Evolutionary conservation across 2,113 vertebrate species (phyloP).

Genomic region (Halcyon senegalensis): DNA sequence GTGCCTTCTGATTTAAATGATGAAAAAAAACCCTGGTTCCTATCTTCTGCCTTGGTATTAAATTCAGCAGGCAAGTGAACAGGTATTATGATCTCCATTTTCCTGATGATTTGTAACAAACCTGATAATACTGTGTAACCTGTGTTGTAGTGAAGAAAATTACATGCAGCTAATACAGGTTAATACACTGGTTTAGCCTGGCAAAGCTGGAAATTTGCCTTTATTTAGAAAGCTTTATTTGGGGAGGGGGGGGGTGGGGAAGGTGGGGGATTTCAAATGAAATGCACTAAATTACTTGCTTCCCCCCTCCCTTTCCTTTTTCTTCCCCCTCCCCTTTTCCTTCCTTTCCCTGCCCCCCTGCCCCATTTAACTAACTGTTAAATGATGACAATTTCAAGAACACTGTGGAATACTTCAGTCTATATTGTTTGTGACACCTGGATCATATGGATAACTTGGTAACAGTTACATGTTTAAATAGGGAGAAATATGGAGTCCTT

Average conservation of each 20-base stretch:
- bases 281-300: neutral
- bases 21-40: neutral
- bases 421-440: neutral
- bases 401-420: neutral
- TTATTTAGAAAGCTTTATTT: neutral
- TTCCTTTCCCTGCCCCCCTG: too few species aligned
- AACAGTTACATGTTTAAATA: neutral
- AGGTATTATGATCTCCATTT: neutral
- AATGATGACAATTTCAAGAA: neutral
- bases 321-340: too few species aligned
- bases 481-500: too few species aligned
- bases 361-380: neutral
- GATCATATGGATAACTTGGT: neutral
- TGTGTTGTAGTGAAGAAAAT: neutral
- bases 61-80: neutral
- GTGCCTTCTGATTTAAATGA: neutral
- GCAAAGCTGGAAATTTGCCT: neutral
- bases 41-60: neutral
- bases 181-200: neutral
- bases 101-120: neutral
- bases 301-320: neutral
- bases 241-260: rapidly evolving
- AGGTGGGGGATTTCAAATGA: neutral
- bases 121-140: neutral
- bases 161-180: neutral